Percentiles rank a stretch among this genome's conserved stretches.
Evolutionary conservation across 2,888 invertebrate genomes (phyloP).

Genomic region (Temnothorax ravouxi): DNA sequence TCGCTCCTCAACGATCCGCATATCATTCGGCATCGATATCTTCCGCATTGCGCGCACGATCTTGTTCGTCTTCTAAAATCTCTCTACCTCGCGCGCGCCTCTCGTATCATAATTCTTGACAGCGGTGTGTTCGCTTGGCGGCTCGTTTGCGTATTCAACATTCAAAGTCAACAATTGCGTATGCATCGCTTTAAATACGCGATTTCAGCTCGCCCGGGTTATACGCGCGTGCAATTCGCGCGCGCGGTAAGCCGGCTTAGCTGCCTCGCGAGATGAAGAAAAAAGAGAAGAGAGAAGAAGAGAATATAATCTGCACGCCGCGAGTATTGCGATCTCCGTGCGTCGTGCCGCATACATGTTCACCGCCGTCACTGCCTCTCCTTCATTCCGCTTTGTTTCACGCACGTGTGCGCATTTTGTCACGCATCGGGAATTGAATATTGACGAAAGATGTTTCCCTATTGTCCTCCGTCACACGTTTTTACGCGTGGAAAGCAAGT

Average conservation of each 20-base stretch:
- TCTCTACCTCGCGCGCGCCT: background rate
- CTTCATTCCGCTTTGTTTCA: slow-evolving; percentile 23
- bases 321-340: slow-evolving; percentile 11
- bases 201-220: slow-evolving; percentile 40
- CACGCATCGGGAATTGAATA: slow-evolving; percentile 41
- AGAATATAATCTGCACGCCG: background rate
- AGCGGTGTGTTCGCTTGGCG: slow-evolving; percentile 5
- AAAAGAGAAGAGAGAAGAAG: background rate
- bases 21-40: background rate
- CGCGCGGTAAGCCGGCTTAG: background rate
- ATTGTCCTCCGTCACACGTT: slow-evolving; percentile 11
- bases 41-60: background rate
- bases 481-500: background rate
- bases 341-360: background rate
- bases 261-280: background rate
- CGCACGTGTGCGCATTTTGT: slow-evolving; percentile 30
- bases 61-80: slow-evolving; percentile 33
- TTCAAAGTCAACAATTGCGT: slow-evolving; percentile 55
- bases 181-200: slow-evolving; percentile 24
- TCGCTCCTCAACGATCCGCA: background rate
- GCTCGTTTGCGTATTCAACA: slow-evolving; percentile 57
- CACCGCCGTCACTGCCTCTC: background rate
- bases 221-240: slow-evolving; percentile 18
- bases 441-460: slow-evolving; percentile 23
- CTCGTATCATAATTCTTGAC: slow-evolving; percentile 6